Conservation (phyloP, 2,888 invertebrate genomes). For the Rosalia funebris region DNA sequence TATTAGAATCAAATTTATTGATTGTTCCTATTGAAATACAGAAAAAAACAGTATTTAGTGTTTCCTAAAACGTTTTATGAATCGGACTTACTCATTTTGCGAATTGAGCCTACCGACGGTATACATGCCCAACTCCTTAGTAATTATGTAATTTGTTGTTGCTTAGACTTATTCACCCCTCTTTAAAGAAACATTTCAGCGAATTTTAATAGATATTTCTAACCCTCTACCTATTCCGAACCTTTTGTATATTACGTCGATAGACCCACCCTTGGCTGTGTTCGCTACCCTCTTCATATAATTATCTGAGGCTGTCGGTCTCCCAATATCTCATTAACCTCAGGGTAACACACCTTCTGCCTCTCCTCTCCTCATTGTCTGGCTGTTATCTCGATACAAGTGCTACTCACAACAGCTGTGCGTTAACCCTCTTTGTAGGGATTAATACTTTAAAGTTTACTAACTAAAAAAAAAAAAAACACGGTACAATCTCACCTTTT, state of each 20-base stretch:
- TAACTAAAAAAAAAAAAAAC: conserved; percentile 16
- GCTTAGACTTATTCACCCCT: too few species aligned
- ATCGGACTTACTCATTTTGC: too few species aligned
- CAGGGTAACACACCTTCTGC: conserved; percentile 54
- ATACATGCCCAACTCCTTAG: too few species aligned
- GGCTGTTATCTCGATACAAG: conserved; percentile 45
- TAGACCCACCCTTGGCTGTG: conserved; percentile 40
- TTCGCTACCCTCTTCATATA: conserved; percentile 56
- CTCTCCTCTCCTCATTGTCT: conserved; percentile 50
- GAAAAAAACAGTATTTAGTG: too few species aligned
- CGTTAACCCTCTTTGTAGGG: conserved; percentile 2
- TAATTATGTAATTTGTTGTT: too few species aligned
- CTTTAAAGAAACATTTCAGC: too few species aligned
- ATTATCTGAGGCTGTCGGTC: conserved; percentile 58
- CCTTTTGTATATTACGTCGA: conserved; percentile 36
- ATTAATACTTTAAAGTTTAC: conserved; percentile 16
- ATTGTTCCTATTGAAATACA: too few species aligned
- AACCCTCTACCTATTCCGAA: conserved; percentile 25
- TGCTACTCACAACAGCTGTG: conserved; percentile 32
- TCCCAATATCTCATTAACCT: conserved; percentile 60
- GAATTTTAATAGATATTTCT: conserved; percentile 25
- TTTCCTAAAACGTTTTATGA: too few species aligned
- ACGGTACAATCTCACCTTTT: too few species aligned
- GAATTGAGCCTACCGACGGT: too few species aligned
- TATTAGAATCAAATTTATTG: too few species aligned